A percentile compares a stretch with the other conserved stretches of the same genome.
phyloP scores from a whole-genome alignment of 2,888 invertebrate genomes.

The Resseliella maxima region DNA sequence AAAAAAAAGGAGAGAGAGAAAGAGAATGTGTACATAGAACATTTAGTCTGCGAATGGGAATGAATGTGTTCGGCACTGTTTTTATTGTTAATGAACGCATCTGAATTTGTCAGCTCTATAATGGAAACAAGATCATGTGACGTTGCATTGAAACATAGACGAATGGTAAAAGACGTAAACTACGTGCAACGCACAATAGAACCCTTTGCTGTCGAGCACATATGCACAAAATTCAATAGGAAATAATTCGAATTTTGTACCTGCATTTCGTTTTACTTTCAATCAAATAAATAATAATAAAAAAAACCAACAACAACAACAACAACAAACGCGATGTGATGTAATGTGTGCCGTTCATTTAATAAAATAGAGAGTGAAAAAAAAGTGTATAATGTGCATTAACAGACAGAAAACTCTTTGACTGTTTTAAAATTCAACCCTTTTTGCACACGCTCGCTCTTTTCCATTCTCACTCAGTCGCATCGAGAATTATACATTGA shows the following conservation, averaged over 20 bases:
- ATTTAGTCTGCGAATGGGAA: neutral
- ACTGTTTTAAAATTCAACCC: constrained; percentile 38
- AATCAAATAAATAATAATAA: neutral
- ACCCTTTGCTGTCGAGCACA: constrained; percentile 31
- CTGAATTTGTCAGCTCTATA: constrained; percentile 54
- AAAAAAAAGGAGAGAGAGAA: neutral
- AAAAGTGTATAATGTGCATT: constrained; percentile 42
- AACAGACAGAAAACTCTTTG: constrained; percentile 36
- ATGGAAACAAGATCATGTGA: constrained; percentile 54
- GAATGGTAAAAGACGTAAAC: neutral
- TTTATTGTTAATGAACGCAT: constrained; percentile 55
- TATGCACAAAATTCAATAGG: constrained; percentile 47
- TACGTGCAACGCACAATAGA: constrained; percentile 47
- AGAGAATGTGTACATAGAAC: neutral
- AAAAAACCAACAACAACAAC: neutral
- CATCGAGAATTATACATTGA: neutral
- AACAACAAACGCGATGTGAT: neutral
- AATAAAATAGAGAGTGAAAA: neutral
- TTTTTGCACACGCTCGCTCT: constrained; percentile 54
- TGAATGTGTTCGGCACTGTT: constrained; percentile 21
- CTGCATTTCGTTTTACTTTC: constrained; percentile 26
- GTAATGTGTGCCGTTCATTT: constrained; percentile 44
- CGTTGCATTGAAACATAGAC: neutral
- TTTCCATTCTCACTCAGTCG: constrained; percentile 4
- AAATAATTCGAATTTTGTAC: constrained; percentile 47